A percentile compares a stretch with the other conserved stretches of the same genome.
Evolutionary conservation across 1,140 invertebrate genomes (phyloP).

Genomic region (Batillaria attramentaria): DNA sequence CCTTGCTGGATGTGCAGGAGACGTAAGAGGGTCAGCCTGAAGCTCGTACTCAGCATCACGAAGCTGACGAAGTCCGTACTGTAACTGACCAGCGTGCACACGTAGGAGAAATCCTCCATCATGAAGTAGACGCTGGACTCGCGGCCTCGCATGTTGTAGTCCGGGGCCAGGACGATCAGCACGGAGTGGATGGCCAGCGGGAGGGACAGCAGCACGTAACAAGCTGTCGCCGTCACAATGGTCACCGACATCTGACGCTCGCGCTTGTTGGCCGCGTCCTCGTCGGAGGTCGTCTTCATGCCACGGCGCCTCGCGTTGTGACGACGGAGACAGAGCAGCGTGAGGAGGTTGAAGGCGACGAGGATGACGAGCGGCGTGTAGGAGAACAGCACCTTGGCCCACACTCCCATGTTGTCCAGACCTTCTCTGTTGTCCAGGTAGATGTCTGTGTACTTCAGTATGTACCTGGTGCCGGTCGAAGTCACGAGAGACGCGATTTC

Average conservation of each 20-base stretch:
- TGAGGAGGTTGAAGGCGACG: not conserved
- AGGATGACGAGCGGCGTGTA: not conserved
- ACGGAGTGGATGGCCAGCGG: not conserved
- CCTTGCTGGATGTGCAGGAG: too few relatives aligned
- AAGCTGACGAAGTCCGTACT: not conserved
- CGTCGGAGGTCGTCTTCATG: not conserved
- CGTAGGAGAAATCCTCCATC: not conserved
- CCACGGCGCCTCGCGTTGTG: not conserved
- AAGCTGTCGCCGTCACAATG: not conserved
- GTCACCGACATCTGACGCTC: slow-evolving; percentile 8
- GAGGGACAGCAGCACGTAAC: not conserved
- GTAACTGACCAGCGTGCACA: not conserved
- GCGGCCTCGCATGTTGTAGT: not conserved
- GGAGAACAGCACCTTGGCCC: not conserved
- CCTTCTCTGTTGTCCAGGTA: not conserved
- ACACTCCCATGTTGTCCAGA: not conserved
- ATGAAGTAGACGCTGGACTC: not conserved
- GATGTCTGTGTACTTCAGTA: not conserved
- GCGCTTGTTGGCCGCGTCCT: not conserved
- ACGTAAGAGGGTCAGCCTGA: not conserved
- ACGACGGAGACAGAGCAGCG: not conserved
- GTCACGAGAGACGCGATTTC: not conserved
- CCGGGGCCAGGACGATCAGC: not conserved
- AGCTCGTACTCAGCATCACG: not conserved
- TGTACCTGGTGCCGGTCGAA: not conserved